Evolutionary conservation across 2,888 invertebrate genomes (phyloP), one percentile per base, ranked within the genome.

Genomic region (Leptarthrus brevirostris): DNA sequence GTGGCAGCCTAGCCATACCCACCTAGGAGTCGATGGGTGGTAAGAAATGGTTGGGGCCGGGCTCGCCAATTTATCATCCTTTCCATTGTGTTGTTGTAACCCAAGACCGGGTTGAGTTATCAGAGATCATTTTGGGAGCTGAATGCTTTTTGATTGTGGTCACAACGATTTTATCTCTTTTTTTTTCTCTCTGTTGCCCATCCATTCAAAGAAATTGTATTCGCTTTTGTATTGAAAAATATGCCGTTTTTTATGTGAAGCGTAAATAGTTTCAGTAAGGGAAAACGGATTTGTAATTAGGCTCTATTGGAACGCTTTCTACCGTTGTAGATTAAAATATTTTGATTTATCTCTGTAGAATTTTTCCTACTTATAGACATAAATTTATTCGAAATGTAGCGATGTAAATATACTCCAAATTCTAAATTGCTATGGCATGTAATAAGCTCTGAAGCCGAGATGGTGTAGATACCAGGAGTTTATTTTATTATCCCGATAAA

Each of bases 91-190:
- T 52, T 69, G 69, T 69, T 69, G 69, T 69, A 69, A 52, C 69
- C 69, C 49, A 34, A 34, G 69, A 52, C 69, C 69, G 69, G 69
- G 52, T 52, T 69, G 52, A 52, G 69, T 69, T 69, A 69, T 69
- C 52, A 52, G 52, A 52, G 52, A 69, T 69, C 52, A 30, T 49
- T 52, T 69, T 69, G 52, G 34, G 52, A 52, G 20, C 52, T 69
- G 69, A 69, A 69, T 69, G 52, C 52, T 52, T 69, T 69, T 69
- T 69, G 49, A 69, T 69, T 69, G 69, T 69, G 69, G 69, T 69
- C 69, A 69, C 69, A 69, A 52, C 24, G 52, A 69, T 69, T 69
- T 69, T 69, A 69, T 69, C 69, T 52, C 10, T 16, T 66, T 52
- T 52, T 52, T 52, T 52, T 18, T 52, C 8, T 18, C 61, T 66